Evolutionary conservation across 2,113 vertebrate genomes (phyloP).

Genomic region (Anthoscopus minutus): DNA sequence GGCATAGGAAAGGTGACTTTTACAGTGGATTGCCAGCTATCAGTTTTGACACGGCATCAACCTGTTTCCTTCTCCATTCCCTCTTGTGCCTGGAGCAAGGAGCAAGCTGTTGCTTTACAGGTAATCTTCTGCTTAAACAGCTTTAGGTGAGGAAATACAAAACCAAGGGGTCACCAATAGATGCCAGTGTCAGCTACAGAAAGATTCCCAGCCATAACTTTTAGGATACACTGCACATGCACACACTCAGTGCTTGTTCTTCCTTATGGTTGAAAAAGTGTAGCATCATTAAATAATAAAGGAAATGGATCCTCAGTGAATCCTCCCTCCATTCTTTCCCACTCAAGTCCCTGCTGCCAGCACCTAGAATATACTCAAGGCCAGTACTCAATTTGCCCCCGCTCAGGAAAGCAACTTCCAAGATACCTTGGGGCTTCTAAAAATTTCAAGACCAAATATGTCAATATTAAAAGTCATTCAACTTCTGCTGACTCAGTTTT

Average conservation of each 20-base stretch:
- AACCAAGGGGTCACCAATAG: background rate
- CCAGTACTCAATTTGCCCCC: background rate
- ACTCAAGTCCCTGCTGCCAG: background rate
- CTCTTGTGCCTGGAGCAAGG: constrained; percentile 16
- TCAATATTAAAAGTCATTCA: background rate
- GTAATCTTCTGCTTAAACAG: background rate
- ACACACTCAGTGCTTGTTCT: background rate
- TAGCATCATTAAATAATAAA: background rate
- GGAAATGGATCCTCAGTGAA: background rate
- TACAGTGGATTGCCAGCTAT: background rate
- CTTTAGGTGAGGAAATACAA: background rate
- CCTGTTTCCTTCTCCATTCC: background rate
- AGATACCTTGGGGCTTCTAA: background rate
- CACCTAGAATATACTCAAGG: background rate
- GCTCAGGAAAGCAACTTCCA: background rate
- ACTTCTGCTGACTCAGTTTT: background rate
- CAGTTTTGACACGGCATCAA: constrained; percentile 25
- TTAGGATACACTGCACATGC: background rate
- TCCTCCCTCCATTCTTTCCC: background rate
- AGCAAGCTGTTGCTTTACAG: background rate
- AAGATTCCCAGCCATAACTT: background rate
- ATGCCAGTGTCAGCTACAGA: background rate
- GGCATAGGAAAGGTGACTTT: background rate
- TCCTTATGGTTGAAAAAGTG: background rate
- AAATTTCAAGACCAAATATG: background rate